A percentile compares a stretch with the other conserved stretches of the same genome.
These are phyloP conservation scores for Enteromius thamalakanensis DNA, from an alignment of 2,797 vertebrate species.

Conservation along the genomic window DNA sequence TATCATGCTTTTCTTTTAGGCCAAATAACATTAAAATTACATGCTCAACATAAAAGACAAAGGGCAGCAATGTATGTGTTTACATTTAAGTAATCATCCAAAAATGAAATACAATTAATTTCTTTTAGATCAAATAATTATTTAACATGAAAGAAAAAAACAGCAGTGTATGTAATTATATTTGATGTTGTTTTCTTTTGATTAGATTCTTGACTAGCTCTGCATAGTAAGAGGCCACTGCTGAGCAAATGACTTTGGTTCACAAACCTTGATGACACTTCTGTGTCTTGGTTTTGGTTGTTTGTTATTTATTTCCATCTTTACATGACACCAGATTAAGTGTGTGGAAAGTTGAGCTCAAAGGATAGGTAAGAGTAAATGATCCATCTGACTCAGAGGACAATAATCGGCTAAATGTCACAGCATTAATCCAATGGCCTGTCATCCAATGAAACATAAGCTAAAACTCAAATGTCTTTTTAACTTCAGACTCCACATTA, in stretches of 20 bases:
- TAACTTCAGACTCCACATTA: not conserved
- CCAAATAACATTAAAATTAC: not conserved
- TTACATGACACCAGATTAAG: slow-evolving; percentile 43
- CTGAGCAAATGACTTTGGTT: not conserved
- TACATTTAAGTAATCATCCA: not conserved
- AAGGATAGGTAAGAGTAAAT: not conserved
- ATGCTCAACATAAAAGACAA: not conserved
- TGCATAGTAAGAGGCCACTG: not conserved
- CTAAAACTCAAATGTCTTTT: not conserved
- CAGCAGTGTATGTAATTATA: not conserved
- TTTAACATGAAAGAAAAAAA: no score
- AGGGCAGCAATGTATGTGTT: not conserved
- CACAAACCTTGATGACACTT: not conserved
- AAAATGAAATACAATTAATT: no score
- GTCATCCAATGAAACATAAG: not conserved
- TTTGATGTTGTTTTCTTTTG: not conserved
- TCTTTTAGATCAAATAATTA: no score
- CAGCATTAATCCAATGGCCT: not conserved
- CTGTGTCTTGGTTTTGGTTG: not conserved
- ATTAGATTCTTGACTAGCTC: not conserved
- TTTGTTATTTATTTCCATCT: slow-evolving; percentile 21
- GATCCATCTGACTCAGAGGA: not conserved
- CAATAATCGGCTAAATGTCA: not conserved
- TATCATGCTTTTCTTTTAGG: not conserved
- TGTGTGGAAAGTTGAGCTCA: slow-evolving; percentile 3